Evolutionary conservation across 1,140 invertebrate species (phyloP).

Genomic region (Saxidomus purpurata): DNA sequence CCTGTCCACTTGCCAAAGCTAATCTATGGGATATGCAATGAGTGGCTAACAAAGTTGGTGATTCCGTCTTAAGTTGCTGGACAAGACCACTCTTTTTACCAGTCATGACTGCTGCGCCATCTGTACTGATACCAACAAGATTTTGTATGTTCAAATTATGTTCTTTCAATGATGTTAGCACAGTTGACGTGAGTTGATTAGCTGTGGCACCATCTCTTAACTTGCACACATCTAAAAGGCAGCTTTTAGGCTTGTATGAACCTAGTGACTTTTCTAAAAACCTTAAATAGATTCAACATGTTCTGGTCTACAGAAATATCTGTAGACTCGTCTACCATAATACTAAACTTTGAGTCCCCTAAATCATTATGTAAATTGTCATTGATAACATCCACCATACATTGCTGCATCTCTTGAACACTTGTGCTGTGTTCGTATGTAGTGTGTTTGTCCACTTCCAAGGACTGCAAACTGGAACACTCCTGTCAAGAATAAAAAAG

Average conservation of each 20-base stretch:
- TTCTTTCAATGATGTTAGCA: background rate
- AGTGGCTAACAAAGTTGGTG: background rate
- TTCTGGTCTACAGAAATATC: slow-evolving; percentile 55
- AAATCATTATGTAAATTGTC: background rate
- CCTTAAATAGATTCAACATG: slow-evolving; percentile 42
- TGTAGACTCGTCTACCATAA: slow-evolving; percentile 45
- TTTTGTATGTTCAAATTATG: background rate
- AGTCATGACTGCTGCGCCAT: slow-evolving; percentile 35
- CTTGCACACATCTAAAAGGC: slow-evolving; percentile 42
- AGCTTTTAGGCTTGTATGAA: background rate
- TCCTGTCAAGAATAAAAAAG: background rate
- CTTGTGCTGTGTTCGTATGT: slow-evolving; percentile 6
- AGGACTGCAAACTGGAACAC: background rate
- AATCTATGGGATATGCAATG: slow-evolving; percentile 39
- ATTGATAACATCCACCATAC: slow-evolving; percentile 4
- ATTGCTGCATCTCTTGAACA: slow-evolving; percentile 18
- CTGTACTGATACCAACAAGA: slow-evolving; percentile 24
- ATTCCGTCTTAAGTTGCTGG: background rate
- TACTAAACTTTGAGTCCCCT: background rate
- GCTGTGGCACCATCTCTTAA: slow-evolving; percentile 8
- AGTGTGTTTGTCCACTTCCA: background rate
- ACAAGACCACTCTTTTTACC: background rate
- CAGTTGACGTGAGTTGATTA: background rate
- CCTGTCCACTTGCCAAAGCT: background rate
- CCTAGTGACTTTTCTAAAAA: background rate